A percentile compares a stretch with the other conserved stretches of the same genome.
phyloP scores from a whole-genome alignment of 2,888 invertebrate genomes.

The Pomacea canaliculata region DNA sequence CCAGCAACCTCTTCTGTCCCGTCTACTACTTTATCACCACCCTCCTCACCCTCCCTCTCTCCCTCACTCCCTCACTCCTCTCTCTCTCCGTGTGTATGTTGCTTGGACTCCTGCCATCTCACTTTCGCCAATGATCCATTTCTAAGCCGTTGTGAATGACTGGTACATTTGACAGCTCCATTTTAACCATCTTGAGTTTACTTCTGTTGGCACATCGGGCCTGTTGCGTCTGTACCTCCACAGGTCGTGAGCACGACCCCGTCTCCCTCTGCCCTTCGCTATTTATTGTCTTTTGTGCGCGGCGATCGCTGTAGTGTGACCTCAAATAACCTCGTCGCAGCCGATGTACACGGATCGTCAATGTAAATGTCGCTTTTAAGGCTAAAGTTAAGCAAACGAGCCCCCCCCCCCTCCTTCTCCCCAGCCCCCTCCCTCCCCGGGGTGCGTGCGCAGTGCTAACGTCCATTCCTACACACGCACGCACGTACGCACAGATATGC shows the following conservation, averaged over 20 bases:
- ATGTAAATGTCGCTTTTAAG: not conserved
- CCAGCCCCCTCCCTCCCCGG: no score
- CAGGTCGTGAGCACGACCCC: not conserved
- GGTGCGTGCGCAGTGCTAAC: not conserved
- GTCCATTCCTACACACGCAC: not conserved
- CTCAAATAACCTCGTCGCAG: no score
- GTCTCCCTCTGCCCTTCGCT: not conserved
- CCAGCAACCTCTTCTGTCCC: no score
- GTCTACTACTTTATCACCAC: no score
- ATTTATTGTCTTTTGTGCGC: no score
- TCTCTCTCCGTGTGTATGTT: not conserved
- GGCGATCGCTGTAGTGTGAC: no score
- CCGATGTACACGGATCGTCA: no score
- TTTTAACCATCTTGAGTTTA: slow-evolving; percentile 3
- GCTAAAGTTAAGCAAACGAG: not conserved
- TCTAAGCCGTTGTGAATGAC: not conserved
- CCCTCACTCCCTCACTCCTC: not conserved
- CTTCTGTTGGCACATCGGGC: not conserved
- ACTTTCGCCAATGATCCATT: not conserved
- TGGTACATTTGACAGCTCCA: not conserved
- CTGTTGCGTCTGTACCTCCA: not conserved
- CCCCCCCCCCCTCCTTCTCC: not conserved
- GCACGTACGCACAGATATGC: not conserved
- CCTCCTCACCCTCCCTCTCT: not conserved
- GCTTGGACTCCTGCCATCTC: not conserved